Conservation (phyloP, 2,113 vertebrate species). For the Pseudopipra pipra region DNA sequence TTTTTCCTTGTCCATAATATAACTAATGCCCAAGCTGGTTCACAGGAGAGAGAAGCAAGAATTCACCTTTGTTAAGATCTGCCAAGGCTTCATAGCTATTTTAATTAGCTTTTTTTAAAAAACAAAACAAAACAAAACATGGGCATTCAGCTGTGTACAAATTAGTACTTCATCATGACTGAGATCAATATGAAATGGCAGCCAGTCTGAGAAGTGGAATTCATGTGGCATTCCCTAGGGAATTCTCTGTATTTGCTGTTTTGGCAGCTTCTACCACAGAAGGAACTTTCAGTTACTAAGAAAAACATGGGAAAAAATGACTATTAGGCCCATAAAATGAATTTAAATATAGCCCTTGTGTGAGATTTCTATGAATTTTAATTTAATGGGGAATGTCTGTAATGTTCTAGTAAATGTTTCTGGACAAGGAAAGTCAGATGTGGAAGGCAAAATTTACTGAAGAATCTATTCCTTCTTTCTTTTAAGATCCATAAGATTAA, state of each 20-base stretch:
- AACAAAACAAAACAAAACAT: background rate
- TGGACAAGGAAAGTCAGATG: conserved; percentile 35
- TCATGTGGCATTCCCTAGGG: background rate
- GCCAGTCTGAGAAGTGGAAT: conserved; percentile 46
- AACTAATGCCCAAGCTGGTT: background rate
- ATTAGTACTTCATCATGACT: conserved; percentile 59
- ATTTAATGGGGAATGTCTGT: conserved; percentile 47
- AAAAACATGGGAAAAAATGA: conserved; percentile 52
- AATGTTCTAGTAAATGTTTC: conserved; percentile 46
- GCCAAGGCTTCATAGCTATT: conserved; percentile 15
- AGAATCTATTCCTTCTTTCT: conserved; percentile 9
- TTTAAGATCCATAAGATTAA: conserved; percentile 34
- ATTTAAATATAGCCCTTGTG: conserved; percentile 51
- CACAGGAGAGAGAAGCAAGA: background rate
- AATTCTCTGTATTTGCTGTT: conserved; percentile 47
- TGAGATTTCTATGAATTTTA: conserved; percentile 46
- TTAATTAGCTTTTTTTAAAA: background rate
- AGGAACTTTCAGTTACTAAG: conserved; percentile 48
- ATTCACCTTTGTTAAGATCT: conserved; percentile 15
- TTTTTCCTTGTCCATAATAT: background rate
- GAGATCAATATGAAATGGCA: conserved; percentile 57
- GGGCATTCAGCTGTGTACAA: conserved; percentile 38
- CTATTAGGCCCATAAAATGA: conserved; percentile 29
- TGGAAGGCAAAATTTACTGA: background rate
- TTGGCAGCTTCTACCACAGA: conserved; percentile 49